Percentiles rank a stretch among this genome's conserved stretches.
Conservation (phyloP, 2,797 vertebrate genomes). For the Etheostoma perlongum region DNA sequence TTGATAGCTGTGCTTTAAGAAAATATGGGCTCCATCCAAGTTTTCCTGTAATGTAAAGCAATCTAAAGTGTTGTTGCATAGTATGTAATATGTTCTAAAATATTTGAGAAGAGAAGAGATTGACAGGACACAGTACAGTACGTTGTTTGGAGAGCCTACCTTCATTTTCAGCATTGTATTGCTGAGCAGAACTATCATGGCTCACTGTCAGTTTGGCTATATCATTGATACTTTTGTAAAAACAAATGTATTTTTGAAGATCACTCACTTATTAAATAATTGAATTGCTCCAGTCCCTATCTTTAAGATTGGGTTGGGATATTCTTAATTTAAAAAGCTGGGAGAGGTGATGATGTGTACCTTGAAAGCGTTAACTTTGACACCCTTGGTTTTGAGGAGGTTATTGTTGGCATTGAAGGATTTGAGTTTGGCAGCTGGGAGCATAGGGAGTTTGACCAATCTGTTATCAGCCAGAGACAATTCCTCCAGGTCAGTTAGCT, state of each 20-base stretch:
- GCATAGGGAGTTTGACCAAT: constrained; percentile 91
- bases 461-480: constrained; percentile 93
- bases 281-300: background rate
- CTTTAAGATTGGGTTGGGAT: background rate
- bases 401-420: constrained; percentile 95
- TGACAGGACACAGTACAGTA: background rate
- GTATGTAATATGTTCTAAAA: background rate
- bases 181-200: background rate
- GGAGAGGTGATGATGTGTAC: constrained; percentile 69
- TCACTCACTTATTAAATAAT: too few relatives aligned
- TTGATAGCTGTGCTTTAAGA: background rate
- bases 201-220: background rate
- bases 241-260: too few relatives aligned
- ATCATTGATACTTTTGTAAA: too few relatives aligned
- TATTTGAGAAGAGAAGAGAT: background rate
- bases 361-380: constrained; percentile 96
- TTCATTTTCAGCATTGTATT: background rate
- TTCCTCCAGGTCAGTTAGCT: constrained; percentile 91
- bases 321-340: background rate
- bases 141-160: background rate
- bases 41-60: background rate
- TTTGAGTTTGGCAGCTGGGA: constrained; percentile 90
- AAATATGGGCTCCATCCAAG: background rate
- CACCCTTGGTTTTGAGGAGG: constrained; percentile 92
- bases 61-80: background rate